phyloP scores from a whole-genome alignment of 2,797 vertebrate species.

The Aulostomus chinensis region DNA sequence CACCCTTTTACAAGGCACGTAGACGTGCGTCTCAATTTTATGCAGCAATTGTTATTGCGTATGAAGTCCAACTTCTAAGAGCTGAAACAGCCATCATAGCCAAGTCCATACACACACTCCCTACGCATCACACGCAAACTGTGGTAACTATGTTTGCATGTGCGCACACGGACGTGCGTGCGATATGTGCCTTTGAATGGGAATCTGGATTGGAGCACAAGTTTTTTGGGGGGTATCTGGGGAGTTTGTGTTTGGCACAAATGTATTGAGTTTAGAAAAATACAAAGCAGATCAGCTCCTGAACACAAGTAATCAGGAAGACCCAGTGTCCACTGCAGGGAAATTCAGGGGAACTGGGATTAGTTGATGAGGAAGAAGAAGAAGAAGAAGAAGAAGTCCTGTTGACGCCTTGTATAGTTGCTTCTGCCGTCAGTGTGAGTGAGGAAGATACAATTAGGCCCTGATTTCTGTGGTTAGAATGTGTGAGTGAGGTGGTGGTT shows the following conservation, averaged over 20 bases:
- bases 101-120: slow-evolving; percentile 56
- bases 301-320: too few species aligned
- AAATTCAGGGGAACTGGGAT: neutral
- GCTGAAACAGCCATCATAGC: slow-evolving; percentile 47
- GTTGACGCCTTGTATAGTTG: too few species aligned
- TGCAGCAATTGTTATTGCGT: slow-evolving; percentile 72
- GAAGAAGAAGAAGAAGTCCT: too few species aligned
- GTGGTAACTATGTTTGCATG: too few species aligned
- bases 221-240: slow-evolving; percentile 10
- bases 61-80: slow-evolving; percentile 65
- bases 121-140: slow-evolving; percentile 68
- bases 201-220: slow-evolving; percentile 26
- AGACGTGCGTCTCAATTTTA: slow-evolving; percentile 76
- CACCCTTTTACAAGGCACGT: slow-evolving; percentile 77
- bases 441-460: too few species aligned
- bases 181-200: slow-evolving; percentile 30
- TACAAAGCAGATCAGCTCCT: neutral
- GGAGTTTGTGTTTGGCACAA: slow-evolving; percentile 15
- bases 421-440: too few species aligned
- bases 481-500: too few species aligned
- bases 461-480: too few species aligned
- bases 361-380: too few species aligned
- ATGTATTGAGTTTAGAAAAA: slow-evolving; percentile 7
- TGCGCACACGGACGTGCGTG: too few species aligned
- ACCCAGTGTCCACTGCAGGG: neutral